phyloP scores from a whole-genome alignment of 1,140 invertebrate genomes.

The Bombus polaris region DNA sequence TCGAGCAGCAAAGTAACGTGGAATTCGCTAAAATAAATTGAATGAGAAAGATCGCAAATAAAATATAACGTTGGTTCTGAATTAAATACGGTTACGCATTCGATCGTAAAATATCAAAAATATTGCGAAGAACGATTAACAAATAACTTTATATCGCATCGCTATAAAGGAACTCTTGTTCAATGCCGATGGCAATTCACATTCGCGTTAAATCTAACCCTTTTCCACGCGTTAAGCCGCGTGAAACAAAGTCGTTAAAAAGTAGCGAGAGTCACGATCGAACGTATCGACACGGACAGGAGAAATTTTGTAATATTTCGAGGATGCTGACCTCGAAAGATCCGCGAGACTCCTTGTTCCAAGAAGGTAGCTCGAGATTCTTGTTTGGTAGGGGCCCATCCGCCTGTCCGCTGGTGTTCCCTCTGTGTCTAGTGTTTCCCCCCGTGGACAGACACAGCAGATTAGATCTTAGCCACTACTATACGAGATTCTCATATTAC shows the following conservation, averaged over 20 bases:
- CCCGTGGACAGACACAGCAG: constrained; percentile 77
- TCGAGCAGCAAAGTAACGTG: not conserved
- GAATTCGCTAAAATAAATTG: not conserved
- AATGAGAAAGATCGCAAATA: too few species aligned
- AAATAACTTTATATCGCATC: not conserved
- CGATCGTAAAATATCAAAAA: too few species aligned
- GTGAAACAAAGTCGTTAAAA: not conserved
- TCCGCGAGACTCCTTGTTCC: constrained; percentile 60
- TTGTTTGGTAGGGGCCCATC: constrained; percentile 66
- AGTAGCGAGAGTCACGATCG: not conserved
- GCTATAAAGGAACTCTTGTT: not conserved
- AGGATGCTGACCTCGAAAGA: constrained; percentile 58
- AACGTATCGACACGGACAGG: constrained; percentile 24
- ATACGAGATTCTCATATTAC: constrained; percentile 81
- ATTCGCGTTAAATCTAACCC: not conserved
- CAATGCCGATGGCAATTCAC: not conserved
- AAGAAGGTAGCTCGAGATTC: constrained; percentile 70
- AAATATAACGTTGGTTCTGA: too few species aligned
- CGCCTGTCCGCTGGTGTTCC: constrained; percentile 60
- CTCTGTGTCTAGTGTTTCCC: constrained; percentile 79
- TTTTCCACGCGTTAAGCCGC: not conserved
- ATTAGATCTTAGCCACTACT: constrained; percentile 81
- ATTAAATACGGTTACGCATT: too few species aligned
- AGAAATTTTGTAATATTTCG: constrained; percentile 64
- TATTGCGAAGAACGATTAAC: not conserved